Conservation (phyloP, 2,888 invertebrate species). For the Operophtera brumata region DNA sequence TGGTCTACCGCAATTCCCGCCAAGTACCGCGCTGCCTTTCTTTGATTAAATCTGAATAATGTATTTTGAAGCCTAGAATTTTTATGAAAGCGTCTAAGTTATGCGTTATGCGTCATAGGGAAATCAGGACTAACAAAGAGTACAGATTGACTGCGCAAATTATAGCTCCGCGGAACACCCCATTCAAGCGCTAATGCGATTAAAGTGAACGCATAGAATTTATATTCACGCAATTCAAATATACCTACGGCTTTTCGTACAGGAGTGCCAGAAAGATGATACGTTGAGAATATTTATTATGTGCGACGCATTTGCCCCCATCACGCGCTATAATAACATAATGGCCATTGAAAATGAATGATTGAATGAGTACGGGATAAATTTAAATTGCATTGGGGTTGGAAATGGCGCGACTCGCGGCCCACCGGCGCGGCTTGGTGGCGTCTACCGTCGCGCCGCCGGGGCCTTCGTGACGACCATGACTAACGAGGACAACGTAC, state of each 20-base stretch:
- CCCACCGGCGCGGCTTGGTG: constrained; percentile 45
- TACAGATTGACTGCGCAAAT: constrained; percentile 38
- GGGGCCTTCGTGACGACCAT: constrained; percentile 38
- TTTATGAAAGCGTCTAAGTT: constrained; percentile 4
- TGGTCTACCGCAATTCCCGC: constrained; percentile 42
- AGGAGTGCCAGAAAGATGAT: constrained; percentile 46
- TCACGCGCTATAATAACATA: constrained; percentile 51
- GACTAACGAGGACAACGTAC: constrained; percentile 7
- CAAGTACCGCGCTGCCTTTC: constrained; percentile 28
- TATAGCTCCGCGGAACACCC: constrained; percentile 40
- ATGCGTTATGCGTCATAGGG: constrained; percentile 22
- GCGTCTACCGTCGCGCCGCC: constrained; percentile 28
- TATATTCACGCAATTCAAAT: constrained; percentile 67
- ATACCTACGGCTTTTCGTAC: constrained; percentile 68
- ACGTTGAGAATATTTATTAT: constrained; percentile 57
- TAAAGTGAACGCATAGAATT: constrained; percentile 56
- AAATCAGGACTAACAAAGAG: constrained; percentile 14
- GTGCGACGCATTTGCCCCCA: constrained; percentile 45
- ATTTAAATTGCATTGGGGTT: constrained; percentile 67
- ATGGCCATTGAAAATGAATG: constrained; percentile 52
- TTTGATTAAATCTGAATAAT: constrained; percentile 19
- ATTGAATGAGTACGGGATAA: constrained; percentile 57
- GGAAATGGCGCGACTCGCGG: constrained; percentile 43
- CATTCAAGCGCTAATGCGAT: constrained; percentile 55
- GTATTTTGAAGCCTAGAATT: background rate